Conservation (phyloP, 1,140 invertebrate species). For the Lepidurus apus region DNA sequence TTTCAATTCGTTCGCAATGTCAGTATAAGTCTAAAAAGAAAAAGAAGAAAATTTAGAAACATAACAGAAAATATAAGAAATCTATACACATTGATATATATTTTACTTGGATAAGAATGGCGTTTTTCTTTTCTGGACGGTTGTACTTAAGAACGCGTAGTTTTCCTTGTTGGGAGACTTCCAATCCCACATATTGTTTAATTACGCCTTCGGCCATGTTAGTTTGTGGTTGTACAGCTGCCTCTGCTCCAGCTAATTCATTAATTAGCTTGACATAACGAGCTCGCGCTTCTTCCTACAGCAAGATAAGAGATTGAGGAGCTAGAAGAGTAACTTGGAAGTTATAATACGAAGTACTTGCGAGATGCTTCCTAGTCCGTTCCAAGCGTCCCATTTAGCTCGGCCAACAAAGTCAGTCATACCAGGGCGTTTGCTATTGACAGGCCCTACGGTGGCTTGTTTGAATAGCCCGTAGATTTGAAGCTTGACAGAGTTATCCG, state of each 20-base stretch:
- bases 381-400: conserved; percentile 61
- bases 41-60: conserved; percentile 30
- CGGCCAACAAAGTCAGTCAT: conserved; percentile 57
- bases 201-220: not conserved
- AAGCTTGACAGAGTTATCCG: conserved; percentile 53
- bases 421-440: conserved; percentile 52
- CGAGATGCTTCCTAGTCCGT: conserved; percentile 45
- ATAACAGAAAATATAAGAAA: conserved; percentile 23
- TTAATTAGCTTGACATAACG: conserved; percentile 42
- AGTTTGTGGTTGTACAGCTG: conserved; percentile 28
- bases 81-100: conserved; percentile 22
- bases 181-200: conserved; percentile 34
- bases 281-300: conserved; percentile 45
- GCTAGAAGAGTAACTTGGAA: conserved; percentile 11
- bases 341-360: conserved; percentile 42
- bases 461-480: conserved; percentile 58
- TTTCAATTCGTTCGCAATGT: conserved; percentile 57
- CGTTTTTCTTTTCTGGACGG: conserved; percentile 70
- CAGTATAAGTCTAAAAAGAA: conserved; percentile 58
- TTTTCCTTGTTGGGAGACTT: conserved; percentile 45
- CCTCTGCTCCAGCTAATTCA: conserved; percentile 39
- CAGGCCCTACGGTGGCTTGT: conserved; percentile 53
- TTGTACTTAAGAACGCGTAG: conserved; percentile 64
- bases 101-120: conserved; percentile 55
- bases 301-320: conserved; percentile 17